phyloP scores from a whole-genome alignment of 2,113 vertebrate species.

The Plotosus lineatus region DNA sequence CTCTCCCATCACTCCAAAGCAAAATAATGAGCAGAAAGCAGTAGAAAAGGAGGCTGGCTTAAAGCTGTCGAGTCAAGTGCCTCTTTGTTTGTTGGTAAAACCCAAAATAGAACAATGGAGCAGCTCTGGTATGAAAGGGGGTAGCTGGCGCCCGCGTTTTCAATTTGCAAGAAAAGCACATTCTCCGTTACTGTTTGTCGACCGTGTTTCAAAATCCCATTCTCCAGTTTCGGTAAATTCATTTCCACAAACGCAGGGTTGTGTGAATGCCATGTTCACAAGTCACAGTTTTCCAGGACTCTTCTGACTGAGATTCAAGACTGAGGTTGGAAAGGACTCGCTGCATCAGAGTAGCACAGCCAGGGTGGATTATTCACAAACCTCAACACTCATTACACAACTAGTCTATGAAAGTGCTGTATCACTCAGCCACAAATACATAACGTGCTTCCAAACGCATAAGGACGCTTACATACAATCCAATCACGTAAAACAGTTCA shows the following conservation, averaged over 20 bases:
- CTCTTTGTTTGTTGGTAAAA: slow-evolving; percentile 56
- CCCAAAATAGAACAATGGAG: slow-evolving; percentile 53
- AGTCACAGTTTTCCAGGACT: slow-evolving; percentile 24
- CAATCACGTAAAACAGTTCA: background rate
- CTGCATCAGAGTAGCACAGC: background rate
- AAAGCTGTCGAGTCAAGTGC: slow-evolving; percentile 37
- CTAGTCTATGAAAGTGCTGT: background rate
- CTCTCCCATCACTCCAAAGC: slow-evolving; percentile 8
- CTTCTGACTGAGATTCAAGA: slow-evolving; percentile 2
- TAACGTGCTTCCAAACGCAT: background rate
- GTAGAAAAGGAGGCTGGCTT: slow-evolving; percentile 32
- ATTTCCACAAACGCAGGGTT: background rate
- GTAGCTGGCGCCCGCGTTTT: slow-evolving; percentile 7
- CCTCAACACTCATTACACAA: background rate
- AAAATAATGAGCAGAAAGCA: slow-evolving; percentile 27
- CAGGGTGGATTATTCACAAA: background rate
- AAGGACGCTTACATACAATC: background rate
- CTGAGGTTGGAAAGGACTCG: background rate
- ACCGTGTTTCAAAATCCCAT: slow-evolving; percentile 29
- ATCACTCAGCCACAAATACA: slow-evolving; percentile 23
- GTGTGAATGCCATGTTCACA: slow-evolving; percentile 8
- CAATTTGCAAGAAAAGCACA: slow-evolving; percentile 47
- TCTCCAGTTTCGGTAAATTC: background rate
- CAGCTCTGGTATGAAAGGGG: slow-evolving; percentile 48
- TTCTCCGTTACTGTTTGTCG: slow-evolving; percentile 20